Percentiles rank a stretch among this genome's conserved stretches.
Conservation (phyloP, 1,140 invertebrate species). For the Nebria ingens region DNA sequence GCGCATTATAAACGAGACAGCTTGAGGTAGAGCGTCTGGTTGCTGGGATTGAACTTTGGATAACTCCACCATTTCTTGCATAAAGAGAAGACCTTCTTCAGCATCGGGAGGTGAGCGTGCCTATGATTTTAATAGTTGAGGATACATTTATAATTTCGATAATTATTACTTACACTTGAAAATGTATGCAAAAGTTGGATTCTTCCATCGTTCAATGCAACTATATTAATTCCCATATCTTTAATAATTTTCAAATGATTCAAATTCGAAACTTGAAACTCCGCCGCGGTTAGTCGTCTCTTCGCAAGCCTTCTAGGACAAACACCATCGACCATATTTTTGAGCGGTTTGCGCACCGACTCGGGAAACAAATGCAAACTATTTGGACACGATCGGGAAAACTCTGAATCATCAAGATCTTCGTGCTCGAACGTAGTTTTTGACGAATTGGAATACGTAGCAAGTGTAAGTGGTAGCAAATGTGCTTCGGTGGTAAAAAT, state of each 20-base stretch:
- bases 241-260: conserved; percentile 79
- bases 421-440: conserved; percentile 26
- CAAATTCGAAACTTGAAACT: conserved; percentile 76
- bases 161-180: conserved; percentile 58
- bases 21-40: conserved; percentile 45
- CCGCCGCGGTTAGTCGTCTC: conserved; percentile 54
- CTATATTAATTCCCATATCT: conserved; percentile 90
- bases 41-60: conserved; percentile 60
- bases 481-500: conserved; percentile 97
- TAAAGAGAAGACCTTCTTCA: conserved; percentile 86
- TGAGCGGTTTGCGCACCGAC: conserved; percentile 63
- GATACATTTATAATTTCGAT: too few relatives aligned
- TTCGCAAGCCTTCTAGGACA: conserved; percentile 54
- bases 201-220: conserved; percentile 77
- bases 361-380: conserved; percentile 72
- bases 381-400: conserved; percentile 74
- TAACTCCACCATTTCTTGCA: conserved; percentile 94
- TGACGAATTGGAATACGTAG: conserved; percentile 15
- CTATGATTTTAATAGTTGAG: too few relatives aligned
- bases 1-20: conserved; percentile 41
- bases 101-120: conserved; percentile 76
- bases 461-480: conserved; percentile 79
- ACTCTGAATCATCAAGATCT: conserved; percentile 51
- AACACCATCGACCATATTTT: conserved; percentile 74
- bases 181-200: conserved; percentile 84